Evolutionary conservation across 2,113 vertebrate genomes (phyloP), one percentile per base, ranked within the genome.

Genomic region (Glareola pratincola): DNA sequence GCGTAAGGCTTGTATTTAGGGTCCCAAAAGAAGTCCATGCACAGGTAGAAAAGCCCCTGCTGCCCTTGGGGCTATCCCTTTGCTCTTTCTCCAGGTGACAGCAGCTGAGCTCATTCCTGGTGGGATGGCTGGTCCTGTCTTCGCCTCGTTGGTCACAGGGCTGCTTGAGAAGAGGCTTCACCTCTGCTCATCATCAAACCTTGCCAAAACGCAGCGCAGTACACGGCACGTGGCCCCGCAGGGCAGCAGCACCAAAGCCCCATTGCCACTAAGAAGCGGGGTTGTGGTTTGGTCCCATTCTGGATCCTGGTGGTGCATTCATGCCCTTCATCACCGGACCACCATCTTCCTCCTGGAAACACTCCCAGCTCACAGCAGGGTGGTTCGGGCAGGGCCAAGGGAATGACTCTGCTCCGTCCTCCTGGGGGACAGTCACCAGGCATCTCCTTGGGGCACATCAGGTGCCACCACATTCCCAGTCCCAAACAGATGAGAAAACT

Each of bases 251-350:
- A 14, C 39, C 59, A n/a, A 51, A 43, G 41, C 34, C 41, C 19
- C 4, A 0, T 16, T 26, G 14, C 68, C 34, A 51, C 26, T 7
- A 54, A 56, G 37, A n/a, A 36, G 17, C 26, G 48, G 57, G 30
- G 64, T 53, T 43, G 19, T 11, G 13, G 17, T 36, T 60, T 7
- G 7, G n/a, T 53, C 51, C 45, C 1, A 0, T 29, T 34, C 4
- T 23, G 24, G n/a, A 50, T 67, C 24, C 17, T 1, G 1, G 8
- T 0, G 0, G 32, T 45, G 32, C 6, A 6, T 76, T 54, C 8
- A 22, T 26, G 20, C 17, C 69, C 45, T 62, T 72, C 85, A 32
- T 45, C 36, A 24, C 80, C 4, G 0, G 14, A 24, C 20, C 57
- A 62, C 12, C 10, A 4, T 29, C 39, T 21, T 92, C 32, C n/a